Evolutionary conservation across 2,113 vertebrate species (phyloP), one percentile per base, ranked within the genome.

Genomic region (Sula dactylatra): DNA sequence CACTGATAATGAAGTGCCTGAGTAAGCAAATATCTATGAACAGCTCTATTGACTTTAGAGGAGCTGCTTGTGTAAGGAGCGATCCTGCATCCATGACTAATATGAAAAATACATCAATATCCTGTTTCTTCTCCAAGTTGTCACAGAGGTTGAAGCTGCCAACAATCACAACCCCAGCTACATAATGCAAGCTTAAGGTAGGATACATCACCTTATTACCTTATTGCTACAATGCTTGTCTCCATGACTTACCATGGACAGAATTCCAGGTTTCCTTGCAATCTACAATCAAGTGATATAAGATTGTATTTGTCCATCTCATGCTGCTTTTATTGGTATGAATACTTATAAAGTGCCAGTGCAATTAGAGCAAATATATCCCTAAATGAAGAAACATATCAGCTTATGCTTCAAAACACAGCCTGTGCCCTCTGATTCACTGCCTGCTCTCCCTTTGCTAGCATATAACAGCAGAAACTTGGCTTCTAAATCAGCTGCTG

Each of bases 401-500:
- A 92, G 31, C 34, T 45, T 21, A 13, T 21, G 27, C 42, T 91
- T 76, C 81, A 93, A 90, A 67, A 52, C 79, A 86, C 90, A 95
- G 67, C 17, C 77, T 85, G 55, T 64, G 59, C 29, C 55, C 40
- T 90, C 66, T 74, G 47, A 90, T 85, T 79, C 70, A 92, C 61
- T 90, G 89, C 65, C 82, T 95, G 77, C 62, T 93, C 88, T 58
- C 64, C 17, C 25, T 87, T 72, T 77, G 50, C 86, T 87, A 62
- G 19, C 90, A 58, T 49, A 27, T 6, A 91, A 62, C 81, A 82
- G 76, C 86, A 79, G 72, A 77, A 62, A 87, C 74, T 91, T 92
- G 84, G 95, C 90, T 94, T 96, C 88, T 93, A 96, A 96, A 95
- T 93, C 94, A 97, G 40, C 82, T 94, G 82, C 93, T 94, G 88